Evolutionary conservation across 2,888 invertebrate genomes (phyloP), one percentile per base, ranked within the genome.

Genomic region (Pheosia tremula): DNA sequence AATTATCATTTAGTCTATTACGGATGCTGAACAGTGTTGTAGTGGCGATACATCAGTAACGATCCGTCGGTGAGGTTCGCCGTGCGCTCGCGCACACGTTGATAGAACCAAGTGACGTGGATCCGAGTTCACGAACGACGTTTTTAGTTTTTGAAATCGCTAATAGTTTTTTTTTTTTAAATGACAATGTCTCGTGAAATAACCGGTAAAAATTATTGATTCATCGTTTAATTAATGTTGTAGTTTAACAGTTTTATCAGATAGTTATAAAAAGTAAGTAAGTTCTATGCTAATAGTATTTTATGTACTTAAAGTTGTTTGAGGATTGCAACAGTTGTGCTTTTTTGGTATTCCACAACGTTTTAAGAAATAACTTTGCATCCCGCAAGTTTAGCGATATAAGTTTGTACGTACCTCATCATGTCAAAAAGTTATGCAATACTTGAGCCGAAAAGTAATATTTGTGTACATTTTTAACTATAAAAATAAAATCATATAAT

Each of bases 341-440:
- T 24, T 6, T 39, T 39, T 47, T 47, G 47, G 47, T n/a, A 47
- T n/a, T 47, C 47, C 47, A 47, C n/a, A 47, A 47, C 47, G 4
- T n/a, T 3, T 7, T n/a, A 47, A 5, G n/a, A 47, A 47, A 43
- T 4, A 3, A 43, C 43, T 43, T 43, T 43, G 1, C 43, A 10
- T 43, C 10, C 24, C 24, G 24, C 24, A 24, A 24, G 24, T 24
- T 41, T 41, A 41, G 41, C 41, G 8, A 41, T 41, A 41, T 41
- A 7, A 3, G 11, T 47, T 11, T 47, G 4, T 4, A 47, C 5
- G 3, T 43, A 9, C 43, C 9, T 9, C 9, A n/a, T n/a, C 47
- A 47, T 47, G 11, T 47, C 47, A 47, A n/a, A 47, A 47, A 47
- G 47, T 47, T 47, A 47, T 47, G 47, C n/a, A 47, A 47, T 47